Evolutionary conservation across 2,797 vertebrate species (phyloP).

Genomic region (Chiloscyllium punctatum): DNA sequence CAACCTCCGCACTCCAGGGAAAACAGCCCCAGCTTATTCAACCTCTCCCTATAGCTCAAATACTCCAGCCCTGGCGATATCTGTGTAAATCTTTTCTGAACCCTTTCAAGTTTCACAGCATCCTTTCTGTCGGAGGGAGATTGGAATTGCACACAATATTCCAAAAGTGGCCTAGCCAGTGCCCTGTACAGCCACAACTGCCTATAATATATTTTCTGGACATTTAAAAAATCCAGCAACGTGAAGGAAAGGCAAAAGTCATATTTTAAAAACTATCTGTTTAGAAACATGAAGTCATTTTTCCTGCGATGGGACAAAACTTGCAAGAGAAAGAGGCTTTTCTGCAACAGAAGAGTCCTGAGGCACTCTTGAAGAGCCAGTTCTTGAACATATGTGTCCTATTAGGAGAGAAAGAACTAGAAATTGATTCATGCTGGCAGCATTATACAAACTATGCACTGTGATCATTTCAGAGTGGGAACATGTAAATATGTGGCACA

Average conservation of each 20-base stretch:
- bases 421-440: constrained; percentile 2
- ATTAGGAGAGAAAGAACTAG: not conserved
- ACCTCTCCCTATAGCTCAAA: too few species aligned
- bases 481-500: not conserved
- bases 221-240: not conserved
- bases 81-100: too few species aligned
- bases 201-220: not conserved
- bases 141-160: too few species aligned
- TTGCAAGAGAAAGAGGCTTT: not conserved
- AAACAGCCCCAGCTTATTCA: too few species aligned
- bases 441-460: not conserved
- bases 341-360: not conserved
- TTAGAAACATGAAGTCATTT: not conserved
- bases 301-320: not conserved
- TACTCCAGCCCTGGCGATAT: too few species aligned
- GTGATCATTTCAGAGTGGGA: not conserved
- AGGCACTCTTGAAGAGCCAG: constrained; percentile 10
- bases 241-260: not conserved
- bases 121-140: too few species aligned
- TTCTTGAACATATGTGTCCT: constrained; percentile 10
- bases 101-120: too few species aligned
- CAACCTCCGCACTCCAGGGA: too few species aligned
- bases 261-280: not conserved
- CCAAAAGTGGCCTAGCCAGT: too few species aligned
- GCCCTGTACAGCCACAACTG: too few species aligned